Conservation (phyloP, 2,113 vertebrate species). For the Zosterops lateralis region DNA sequence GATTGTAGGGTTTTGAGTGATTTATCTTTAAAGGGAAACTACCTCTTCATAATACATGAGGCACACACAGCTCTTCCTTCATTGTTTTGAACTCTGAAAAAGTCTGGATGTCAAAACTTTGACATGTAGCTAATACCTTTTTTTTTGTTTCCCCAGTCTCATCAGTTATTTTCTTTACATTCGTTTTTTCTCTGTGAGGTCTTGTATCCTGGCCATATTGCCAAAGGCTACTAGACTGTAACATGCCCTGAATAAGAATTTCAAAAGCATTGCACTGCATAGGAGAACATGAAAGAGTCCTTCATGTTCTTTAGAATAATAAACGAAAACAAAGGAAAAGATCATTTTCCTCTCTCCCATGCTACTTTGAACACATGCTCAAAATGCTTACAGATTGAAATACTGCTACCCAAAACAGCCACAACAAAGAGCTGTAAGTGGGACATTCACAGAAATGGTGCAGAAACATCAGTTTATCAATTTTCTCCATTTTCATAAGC, state of each 20-base stretch:
- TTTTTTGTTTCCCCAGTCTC: not conserved
- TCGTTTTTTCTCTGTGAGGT: not conserved
- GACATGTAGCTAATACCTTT: not conserved
- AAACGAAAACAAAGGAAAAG: conserved; percentile 15
- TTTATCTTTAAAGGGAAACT: not conserved
- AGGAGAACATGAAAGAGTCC: conserved; percentile 14
- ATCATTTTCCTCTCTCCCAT: not conserved
- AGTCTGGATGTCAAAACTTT: not conserved
- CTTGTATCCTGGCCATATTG: not conserved
- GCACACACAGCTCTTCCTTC: not conserved
- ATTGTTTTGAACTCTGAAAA: not conserved
- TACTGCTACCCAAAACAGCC: not conserved
- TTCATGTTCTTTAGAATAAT: conserved; percentile 21
- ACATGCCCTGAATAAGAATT: not conserved
- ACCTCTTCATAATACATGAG: not conserved
- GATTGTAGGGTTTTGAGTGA: not conserved
- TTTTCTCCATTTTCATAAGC: not conserved
- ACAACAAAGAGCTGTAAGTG: conserved; percentile 22
- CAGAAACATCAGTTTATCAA: not conserved
- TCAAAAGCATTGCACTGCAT: not conserved
- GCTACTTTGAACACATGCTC: conserved; percentile 15
- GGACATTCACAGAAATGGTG: not conserved
- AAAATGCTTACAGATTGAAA: conserved; percentile 10
- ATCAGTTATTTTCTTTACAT: not conserved
- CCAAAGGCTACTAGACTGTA: not conserved